Conservation (phyloP, 2,888 invertebrate genomes). For the Nezara viridula region DNA sequence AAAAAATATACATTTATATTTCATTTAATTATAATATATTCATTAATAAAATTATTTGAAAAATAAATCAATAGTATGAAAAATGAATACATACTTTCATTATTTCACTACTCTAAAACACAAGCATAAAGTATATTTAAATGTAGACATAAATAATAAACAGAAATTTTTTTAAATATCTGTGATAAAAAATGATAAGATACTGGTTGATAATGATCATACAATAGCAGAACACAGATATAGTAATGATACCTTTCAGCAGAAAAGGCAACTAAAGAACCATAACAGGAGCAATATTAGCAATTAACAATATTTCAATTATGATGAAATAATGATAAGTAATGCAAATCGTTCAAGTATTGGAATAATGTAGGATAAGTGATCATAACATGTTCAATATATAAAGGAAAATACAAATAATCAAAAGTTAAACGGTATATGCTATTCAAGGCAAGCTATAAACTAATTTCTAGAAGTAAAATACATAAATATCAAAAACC, state of each 20-base stretch:
- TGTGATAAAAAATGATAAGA: background rate
- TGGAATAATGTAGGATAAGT: background rate
- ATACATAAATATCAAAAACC: too few species aligned
- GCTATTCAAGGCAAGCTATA: background rate
- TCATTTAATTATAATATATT: too few species aligned
- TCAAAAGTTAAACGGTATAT: background rate
- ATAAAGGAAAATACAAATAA: background rate
- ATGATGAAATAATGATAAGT: background rate
- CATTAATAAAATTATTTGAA: too few species aligned
- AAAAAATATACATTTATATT: too few species aligned
- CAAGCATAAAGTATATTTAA: background rate
- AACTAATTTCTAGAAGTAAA: too few species aligned
- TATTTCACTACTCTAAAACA: background rate
- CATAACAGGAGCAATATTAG: background rate
- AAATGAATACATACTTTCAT: background rate
- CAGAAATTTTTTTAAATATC: background rate
- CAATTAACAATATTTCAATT: background rate
- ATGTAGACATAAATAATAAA: background rate
- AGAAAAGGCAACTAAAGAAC: background rate
- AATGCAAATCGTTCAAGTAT: background rate
- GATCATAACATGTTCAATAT: background rate
- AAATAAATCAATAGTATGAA: too few species aligned
- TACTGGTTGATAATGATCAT: background rate
- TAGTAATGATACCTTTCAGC: background rate
- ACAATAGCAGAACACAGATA: background rate